Conservation (phyloP, 2,888 invertebrate genomes). For the Andrena chrysosceles region DNA sequence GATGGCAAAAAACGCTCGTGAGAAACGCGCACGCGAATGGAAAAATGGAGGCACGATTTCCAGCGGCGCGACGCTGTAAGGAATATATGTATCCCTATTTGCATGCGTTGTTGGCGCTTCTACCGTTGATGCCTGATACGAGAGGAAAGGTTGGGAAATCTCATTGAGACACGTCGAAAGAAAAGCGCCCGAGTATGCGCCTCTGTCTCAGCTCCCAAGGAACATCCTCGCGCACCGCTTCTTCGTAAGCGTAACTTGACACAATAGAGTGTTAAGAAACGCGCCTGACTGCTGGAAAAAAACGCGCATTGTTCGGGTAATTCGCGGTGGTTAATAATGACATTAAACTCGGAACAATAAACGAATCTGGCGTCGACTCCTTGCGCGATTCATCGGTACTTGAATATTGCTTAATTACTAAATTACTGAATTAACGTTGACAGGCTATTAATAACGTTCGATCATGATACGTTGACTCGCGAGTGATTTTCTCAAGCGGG, state of each 20-base stretch:
- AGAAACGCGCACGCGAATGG: constrained; percentile 26
- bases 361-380: constrained; percentile 31
- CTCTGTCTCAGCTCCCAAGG: constrained; percentile 2
- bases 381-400: neutral
- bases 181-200: constrained; percentile 23
- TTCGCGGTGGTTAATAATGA: constrained; percentile 51
- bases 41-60: constrained; percentile 34
- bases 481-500: neutral
- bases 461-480: neutral
- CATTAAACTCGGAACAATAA: constrained; percentile 39
- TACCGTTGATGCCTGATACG: constrained; percentile 26
- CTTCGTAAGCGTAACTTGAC: constrained; percentile 9
- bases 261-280: constrained; percentile 61
- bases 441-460: neutral
- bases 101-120: constrained; percentile 42
- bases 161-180: constrained; percentile 33
- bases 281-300: constrained; percentile 19
- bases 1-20: constrained; percentile 14
- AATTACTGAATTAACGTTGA: neutral
- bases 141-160: constrained; percentile 46
- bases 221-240: constrained; percentile 24
- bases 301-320: constrained; percentile 42
- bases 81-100: constrained; percentile 31
- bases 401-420: neutral
- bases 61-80: neutral